Evolutionary conservation across 30 jellyfish, hydroid and myxozoan genomes (phyloP).

Genomic region (Chrysaora quinquecirrha): DNA sequence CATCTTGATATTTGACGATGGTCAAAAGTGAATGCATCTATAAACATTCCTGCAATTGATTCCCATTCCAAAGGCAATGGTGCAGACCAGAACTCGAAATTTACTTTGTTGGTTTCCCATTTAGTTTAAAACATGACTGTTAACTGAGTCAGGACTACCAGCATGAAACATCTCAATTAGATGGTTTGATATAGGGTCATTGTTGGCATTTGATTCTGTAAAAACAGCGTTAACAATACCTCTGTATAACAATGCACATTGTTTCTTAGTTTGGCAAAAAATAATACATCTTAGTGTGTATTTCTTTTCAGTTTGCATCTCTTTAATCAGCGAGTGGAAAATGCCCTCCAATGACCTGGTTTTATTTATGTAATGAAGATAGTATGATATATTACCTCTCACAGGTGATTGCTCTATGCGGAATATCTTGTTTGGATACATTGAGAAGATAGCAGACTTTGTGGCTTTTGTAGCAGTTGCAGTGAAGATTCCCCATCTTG

Average conservation of each 20-base stretch:
- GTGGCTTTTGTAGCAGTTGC: constrained; percentile 53
- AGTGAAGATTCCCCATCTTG: constrained; percentile 16
- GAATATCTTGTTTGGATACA: neutral
- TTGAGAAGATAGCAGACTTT: too few species aligned
- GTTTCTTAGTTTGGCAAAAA: constrained; percentile 39
- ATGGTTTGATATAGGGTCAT: neutral
- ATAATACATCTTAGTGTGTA: constrained; percentile 3
- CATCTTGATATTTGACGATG: neutral
- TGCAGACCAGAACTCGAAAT: constrained; percentile 14
- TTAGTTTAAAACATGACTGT: constrained; percentile 17
- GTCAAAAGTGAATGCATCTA: too few species aligned
- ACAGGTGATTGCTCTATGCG: too few species aligned
- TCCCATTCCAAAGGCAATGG: constrained; percentile 41
- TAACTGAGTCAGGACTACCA: constrained; percentile 26
- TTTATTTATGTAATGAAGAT: constrained; percentile 6
- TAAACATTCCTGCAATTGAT: too few species aligned
- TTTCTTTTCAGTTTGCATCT: too few species aligned
- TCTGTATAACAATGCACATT: too few species aligned
- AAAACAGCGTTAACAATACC: constrained; percentile 1
- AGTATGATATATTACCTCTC: constrained; percentile 13
- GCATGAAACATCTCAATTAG: constrained; percentile 50
- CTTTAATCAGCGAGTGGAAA: too few species aligned
- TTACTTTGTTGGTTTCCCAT: constrained; percentile 10
- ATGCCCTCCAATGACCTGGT: too few species aligned
- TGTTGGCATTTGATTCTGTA: constrained; percentile 1